A percentile compares a stretch with the other conserved stretches of the same genome.
These are phyloP conservation scores for Contarinia nasturtii DNA, from an alignment of 1,140 invertebrate genomes.

Conservation along the genomic window DNA sequence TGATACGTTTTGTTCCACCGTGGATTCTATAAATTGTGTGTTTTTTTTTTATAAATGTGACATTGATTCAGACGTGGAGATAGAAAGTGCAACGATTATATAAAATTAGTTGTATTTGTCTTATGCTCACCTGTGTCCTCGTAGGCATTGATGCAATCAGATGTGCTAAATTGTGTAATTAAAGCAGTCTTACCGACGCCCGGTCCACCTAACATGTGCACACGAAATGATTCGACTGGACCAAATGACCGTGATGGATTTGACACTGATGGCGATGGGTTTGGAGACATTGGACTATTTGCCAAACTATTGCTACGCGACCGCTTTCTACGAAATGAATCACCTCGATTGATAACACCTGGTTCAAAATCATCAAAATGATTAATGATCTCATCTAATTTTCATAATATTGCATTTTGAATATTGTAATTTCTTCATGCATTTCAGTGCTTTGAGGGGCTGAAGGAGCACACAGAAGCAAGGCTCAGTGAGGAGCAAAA, in stretches of 20 bases:
- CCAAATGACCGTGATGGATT: conserved; percentile 9
- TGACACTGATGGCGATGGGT: conserved; percentile 22
- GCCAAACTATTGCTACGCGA: conserved; percentile 60
- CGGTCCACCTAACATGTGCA: conserved; percentile 64
- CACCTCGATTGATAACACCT: conserved; percentile 77
- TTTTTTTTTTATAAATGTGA: background rate
- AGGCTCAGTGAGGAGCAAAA: no score
- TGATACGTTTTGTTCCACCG: conserved; percentile 60
- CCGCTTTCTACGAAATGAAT: conserved; percentile 61
- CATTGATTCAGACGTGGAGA: background rate
- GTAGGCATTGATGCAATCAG: conserved; percentile 84
- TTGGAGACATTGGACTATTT: conserved; percentile 21
- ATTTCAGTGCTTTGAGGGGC: no score
- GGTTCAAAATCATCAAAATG: no score
- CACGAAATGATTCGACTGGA: conserved; percentile 41
- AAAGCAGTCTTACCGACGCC: conserved; percentile 84
- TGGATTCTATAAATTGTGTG: conserved; percentile 36
- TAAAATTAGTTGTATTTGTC: background rate
- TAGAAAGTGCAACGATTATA: background rate
- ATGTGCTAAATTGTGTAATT: conserved; percentile 83
- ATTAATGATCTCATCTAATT: no score
- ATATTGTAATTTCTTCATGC: no score
- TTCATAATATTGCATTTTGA: no score
- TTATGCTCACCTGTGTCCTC: conserved; percentile 46
- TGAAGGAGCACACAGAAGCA: no score